Percentiles rank a stretch among this genome's conserved stretches.
phyloP scores from a whole-genome alignment of 2,888 invertebrate species.

The Meiosimyza platycephala region DNA sequence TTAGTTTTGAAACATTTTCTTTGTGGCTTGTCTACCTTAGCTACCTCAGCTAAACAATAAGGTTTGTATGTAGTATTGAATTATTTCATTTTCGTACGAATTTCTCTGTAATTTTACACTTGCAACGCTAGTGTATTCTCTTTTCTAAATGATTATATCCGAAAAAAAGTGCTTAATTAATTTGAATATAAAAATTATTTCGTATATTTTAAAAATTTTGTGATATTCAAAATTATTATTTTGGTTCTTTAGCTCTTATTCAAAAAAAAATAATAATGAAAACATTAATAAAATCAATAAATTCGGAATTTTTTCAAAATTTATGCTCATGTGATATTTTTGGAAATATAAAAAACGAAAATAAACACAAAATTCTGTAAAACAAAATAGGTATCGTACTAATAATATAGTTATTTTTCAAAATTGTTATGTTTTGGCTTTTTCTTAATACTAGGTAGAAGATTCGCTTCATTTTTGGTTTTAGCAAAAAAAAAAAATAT shows the following conservation, averaged over 20 bases:
- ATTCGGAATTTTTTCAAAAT: constrained; percentile 44
- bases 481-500: constrained; percentile 32
- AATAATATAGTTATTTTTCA: constrained; percentile 45
- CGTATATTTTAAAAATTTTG: constrained; percentile 52
- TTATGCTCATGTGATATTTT: constrained; percentile 50
- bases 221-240: constrained; percentile 64
- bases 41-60: no score
- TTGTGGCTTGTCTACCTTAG: no score
- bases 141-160: no score
- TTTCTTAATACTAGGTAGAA: neutral
- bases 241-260: constrained; percentile 50
- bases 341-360: constrained; percentile 40
- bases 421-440: constrained; percentile 61
- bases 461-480: constrained; percentile 23
- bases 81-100: no score
- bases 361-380: constrained; percentile 32
- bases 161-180: no score
- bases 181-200: no score
- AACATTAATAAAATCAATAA: constrained; percentile 16
- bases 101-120: no score
- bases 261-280: constrained; percentile 38
- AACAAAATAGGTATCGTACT: constrained; percentile 19
- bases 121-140: no score
- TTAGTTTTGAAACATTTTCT: no score
- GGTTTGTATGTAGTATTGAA: no score